These are phyloP conservation scores for Clistopyga incitator DNA, from an alignment of 2,888 invertebrate species.

Conservation along the genomic window DNA sequence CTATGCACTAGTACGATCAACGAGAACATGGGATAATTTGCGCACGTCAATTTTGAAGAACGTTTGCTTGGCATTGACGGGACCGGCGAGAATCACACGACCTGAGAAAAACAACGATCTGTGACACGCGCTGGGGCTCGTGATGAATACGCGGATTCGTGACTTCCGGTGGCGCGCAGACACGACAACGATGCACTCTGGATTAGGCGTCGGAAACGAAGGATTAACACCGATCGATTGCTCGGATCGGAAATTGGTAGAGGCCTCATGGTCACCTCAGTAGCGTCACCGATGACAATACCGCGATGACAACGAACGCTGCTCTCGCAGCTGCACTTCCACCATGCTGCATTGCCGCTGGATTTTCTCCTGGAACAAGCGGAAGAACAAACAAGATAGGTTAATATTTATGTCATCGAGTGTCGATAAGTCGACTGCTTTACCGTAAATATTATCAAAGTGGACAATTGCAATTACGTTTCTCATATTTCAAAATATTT, in stretches of 20 bases:
- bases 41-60: slow-evolving; percentile 39
- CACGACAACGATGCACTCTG: slow-evolving; percentile 46
- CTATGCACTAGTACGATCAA: slow-evolving; percentile 36
- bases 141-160: slow-evolving; percentile 39
- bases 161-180: slow-evolving; percentile 41
- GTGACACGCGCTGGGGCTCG: slow-evolving; percentile 25
- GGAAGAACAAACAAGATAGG: slow-evolving; percentile 23
- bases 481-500: neutral
- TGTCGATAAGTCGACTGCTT: neutral
- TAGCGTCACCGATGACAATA: slow-evolving; percentile 77
- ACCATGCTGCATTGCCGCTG: slow-evolving; percentile 83
- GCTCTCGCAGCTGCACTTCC: slow-evolving; percentile 74
- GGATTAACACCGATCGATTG: slow-evolving; percentile 63
- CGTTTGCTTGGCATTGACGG: slow-evolving; percentile 31
- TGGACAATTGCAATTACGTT: neutral
- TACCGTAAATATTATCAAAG: neutral
- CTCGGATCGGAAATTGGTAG: slow-evolving; percentile 54
- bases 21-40: slow-evolving; percentile 35
- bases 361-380: slow-evolving; percentile 81
- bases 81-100: slow-evolving; percentile 47
- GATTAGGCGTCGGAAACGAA: slow-evolving; percentile 59
- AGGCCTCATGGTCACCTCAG: slow-evolving; percentile 82
- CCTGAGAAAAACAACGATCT: slow-evolving; percentile 44
- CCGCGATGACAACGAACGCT: slow-evolving; percentile 75
- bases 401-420: neutral